Percentiles rank a stretch among this genome's conserved stretches.
Conservation (phyloP, 2,797 vertebrate genomes). For the Heteromormyrus szaboi region DNA sequence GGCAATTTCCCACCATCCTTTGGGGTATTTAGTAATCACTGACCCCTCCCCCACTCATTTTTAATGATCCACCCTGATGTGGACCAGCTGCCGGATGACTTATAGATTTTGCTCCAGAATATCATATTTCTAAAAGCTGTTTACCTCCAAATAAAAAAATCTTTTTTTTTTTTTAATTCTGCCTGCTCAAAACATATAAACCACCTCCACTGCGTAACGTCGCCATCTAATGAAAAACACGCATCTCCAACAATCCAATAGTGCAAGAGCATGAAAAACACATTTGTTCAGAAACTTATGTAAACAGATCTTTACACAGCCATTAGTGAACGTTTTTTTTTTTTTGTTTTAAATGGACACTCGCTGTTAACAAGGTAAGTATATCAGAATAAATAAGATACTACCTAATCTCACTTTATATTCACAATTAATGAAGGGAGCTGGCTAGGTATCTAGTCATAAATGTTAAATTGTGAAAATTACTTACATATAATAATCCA, state of each 20-base stretch:
- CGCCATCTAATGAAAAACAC: background rate
- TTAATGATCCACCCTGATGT: background rate
- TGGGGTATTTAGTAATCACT: background rate
- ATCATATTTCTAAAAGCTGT: background rate
- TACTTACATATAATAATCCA: background rate
- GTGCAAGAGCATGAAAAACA: background rate
- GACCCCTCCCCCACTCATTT: background rate
- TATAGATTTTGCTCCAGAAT: background rate
- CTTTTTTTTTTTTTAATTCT: background rate
- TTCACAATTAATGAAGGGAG: background rate
- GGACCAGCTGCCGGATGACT: background rate
- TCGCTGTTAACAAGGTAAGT: background rate
- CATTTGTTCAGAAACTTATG: background rate
- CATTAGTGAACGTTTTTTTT: background rate
- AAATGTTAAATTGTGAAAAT: background rate
- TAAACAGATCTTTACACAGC: background rate
- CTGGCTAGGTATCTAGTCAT: background rate
- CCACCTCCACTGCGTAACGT: background rate
- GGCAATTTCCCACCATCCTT: background rate
- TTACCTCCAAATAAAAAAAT: background rate
- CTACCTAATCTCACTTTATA: background rate
- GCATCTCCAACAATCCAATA: background rate
- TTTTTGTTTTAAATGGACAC: background rate
- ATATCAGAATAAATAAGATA: background rate
- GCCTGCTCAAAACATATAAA: background rate